Evolutionary conservation across 2,797 vertebrate genomes (phyloP), one percentile per base, ranked within the genome.

Genomic region (Macrochelys suwanniensis): DNA sequence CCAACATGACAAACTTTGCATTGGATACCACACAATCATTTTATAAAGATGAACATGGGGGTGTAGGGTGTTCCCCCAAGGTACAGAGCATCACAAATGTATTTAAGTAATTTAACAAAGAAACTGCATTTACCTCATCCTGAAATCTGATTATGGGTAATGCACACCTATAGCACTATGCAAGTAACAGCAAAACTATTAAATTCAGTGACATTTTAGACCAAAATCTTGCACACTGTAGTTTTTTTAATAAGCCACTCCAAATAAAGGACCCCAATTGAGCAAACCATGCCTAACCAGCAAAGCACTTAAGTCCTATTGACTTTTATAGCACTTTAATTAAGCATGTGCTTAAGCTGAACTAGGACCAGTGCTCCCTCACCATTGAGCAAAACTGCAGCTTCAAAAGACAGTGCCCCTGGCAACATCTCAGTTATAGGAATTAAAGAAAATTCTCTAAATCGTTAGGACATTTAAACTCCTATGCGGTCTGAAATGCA

Each of bases 401-500:
- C 71, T 76, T 76, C 42, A 45, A 45, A 76, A 45, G 37, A 84
- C 54, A 45, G 19, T 3, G 2, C 95, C 85, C 84, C 77, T 82
- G 65, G 25, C 16, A 88, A 82, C 3, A 85, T 28, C 50, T 88
- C 9, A 74, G 2, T 71, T 21, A 45, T 25, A 85, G 33, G 47
- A 49, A 78, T 1, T 25, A 47, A 82, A 57, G 15, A 21, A 19
- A 93, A 26, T 42, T 68, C 42, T 85, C 47, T 77, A 45, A 42
- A 47, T 82, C 84, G 15, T 42, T 23, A 42, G 37, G 21, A 80
- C 2, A 37, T 7, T 26, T 7, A 96, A 89, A 87, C 11, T 16
- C 33, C 82, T 0, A 53, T 0, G 4, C 4, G 74, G 47, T 37
- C 45, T 56, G 50, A 33, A 0, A 0, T 0, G 0, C 11, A 87